These are phyloP conservation scores for Neomorphus geoffroyi DNA, from an alignment of 2,797 vertebrate genomes.

Conservation along the genomic window DNA sequence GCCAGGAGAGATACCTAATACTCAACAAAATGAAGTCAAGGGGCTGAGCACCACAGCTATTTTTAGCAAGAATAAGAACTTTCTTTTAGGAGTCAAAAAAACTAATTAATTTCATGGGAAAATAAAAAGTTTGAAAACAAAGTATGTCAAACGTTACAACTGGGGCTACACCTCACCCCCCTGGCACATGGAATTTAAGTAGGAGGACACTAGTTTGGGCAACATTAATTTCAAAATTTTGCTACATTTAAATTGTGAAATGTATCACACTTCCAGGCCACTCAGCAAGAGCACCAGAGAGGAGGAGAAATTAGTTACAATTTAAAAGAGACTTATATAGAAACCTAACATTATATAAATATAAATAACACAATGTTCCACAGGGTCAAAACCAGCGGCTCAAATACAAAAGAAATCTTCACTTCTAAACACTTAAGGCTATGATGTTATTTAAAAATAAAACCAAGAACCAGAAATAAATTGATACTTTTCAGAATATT, in stretches of 20 bases:
- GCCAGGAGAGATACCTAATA: conserved; percentile 69
- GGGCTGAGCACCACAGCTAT: not conserved
- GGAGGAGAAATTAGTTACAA: not conserved
- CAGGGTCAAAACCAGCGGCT: not conserved
- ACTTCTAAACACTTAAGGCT: not conserved
- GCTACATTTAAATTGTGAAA: not conserved
- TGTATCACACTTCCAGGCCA: not conserved
- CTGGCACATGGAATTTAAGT: not conserved
- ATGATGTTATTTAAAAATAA: not conserved
- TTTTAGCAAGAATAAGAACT: conserved; percentile 3
- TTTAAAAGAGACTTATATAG: not conserved
- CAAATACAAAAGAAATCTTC: not conserved
- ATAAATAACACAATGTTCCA: not conserved
- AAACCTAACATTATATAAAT: not conserved
- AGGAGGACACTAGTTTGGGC: not conserved
- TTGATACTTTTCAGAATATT: not conserved
- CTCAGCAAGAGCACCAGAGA: not conserved
- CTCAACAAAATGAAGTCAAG: conserved; percentile 60
- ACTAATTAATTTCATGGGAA: not conserved
- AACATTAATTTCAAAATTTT: not conserved
- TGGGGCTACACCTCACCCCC: not conserved
- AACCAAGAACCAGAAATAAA: not conserved
- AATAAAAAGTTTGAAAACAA: not conserved
- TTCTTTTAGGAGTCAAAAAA: not conserved
- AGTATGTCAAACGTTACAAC: not conserved